Evolutionary conservation across 2,888 invertebrate genomes (phyloP).

Genomic region (Tetheella fluctuosa): DNA sequence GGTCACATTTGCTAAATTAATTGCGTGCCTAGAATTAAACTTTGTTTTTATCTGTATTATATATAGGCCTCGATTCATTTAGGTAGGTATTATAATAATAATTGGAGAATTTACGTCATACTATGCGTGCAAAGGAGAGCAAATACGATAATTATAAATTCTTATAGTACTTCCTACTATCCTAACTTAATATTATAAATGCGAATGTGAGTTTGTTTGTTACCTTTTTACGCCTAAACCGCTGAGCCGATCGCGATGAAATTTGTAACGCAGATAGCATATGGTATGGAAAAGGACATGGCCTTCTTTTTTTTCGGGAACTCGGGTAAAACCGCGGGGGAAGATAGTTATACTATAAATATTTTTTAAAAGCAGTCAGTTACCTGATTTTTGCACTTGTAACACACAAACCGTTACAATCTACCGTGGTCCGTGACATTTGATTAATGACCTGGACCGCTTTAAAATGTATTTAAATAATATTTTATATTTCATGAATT

Average conservation of each 20-base stretch:
- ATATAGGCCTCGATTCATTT: not conserved
- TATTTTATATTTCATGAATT: constrained; percentile 57
- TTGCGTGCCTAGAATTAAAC: not conserved
- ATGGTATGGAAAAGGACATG: no score
- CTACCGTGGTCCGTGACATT: constrained; percentile 14
- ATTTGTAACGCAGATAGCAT: no score
- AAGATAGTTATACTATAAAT: not conserved
- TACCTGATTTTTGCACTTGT: not conserved
- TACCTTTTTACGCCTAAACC: no score
- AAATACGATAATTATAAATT: no score
- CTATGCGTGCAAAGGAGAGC: no score
- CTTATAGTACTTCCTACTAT: no score
- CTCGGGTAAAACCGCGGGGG: no score
- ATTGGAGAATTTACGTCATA: not conserved
- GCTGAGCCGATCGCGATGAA: no score
- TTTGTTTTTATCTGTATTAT: not conserved
- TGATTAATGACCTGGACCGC: constrained; percentile 49
- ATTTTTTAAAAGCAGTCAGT: not conserved
- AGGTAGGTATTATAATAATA: not conserved
- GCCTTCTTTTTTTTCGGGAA: no score
- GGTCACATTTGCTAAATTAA: constrained; percentile 21
- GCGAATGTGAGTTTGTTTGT: no score
- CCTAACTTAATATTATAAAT: no score
- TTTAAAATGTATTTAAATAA: constrained; percentile 57
- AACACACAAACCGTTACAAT: not conserved